Evolutionary conservation across 2,888 invertebrate genomes (phyloP), one percentile per base, ranked within the genome.

Genomic region (Limnephilus rhombicus): DNA sequence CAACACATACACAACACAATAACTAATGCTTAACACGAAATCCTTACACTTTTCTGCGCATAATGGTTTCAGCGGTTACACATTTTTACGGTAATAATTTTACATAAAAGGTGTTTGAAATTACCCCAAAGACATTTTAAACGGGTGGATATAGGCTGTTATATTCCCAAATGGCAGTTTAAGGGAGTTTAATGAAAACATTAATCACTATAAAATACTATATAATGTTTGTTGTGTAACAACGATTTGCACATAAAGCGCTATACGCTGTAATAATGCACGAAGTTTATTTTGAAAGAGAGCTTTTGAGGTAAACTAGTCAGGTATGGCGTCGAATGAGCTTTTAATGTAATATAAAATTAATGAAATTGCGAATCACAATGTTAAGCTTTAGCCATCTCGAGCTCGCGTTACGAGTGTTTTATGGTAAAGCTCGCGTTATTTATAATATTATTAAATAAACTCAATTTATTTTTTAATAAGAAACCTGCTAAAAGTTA

Each of bases 101-200:
- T 41, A 80, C 89, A 82, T 81, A 82, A 89, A 86, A 89, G 81
- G 45, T 81, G 81, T 80, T 89, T 89, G 37, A 89, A 89, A 89
- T 89, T 89, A 81, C 81, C 34, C 89, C 80, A 81, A 89, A 89
- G 89, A 89, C 89, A 89, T 89, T 89, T 89, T 89, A 89, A 89
- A 81, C 45, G 41, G 41, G 81, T 80, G 81, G 68, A 82, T 81
- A 45, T 45, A 81, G 45, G 45, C 80, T 29, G 45, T 80, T 41
- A 89, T 81, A 41, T 89, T 89, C n/a, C 34, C 37, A 81, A 89
- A 81, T 81, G 29, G 81, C 45, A 45, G 68, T 89, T 89, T 45
- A 34, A 81, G 31, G 80, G 34, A 80, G 89, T 15, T 29, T 45
- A 81, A 89, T 89, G 89, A 89, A 89, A 89, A 89, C 89, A 89